Base-by-base conservation (phyloP, 2,113 vertebrate genomes). In the Galeopterus variegatus region DNA sequence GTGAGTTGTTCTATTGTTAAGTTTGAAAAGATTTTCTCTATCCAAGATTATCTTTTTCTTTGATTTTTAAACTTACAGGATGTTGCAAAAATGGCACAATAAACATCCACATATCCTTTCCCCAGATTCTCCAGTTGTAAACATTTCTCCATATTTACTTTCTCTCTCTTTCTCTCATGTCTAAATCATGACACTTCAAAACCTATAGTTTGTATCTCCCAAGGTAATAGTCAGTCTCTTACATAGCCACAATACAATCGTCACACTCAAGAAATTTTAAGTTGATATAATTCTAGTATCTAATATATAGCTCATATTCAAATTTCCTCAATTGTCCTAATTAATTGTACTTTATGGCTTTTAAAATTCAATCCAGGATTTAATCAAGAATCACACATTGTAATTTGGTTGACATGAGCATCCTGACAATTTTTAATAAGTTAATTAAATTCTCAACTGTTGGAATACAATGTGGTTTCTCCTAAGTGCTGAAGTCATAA, bases 361-460 rank as follows among this genome's bases (percentile, higher is more conserved):
- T 56, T 8, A 31, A 69, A 76, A 21, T 87, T 72, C 6, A 50
- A 14, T 41, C 2, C 19, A 72, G 11, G 24, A 52, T 64, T 26
- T 26, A 65, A 7, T 62, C 36, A 92, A 83, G 50, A 23, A 26
- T 92, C 23, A 88, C 26, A 70, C 17, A 23, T 84, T 82, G 2
- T 60, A 52, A 52, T 33, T 93, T 88, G 50, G 24, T 88, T 77
- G 14, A 28, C 33, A 19, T 48, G 3, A n/a, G 5, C 19, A 88
- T 86, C 33, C 48, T 90, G 45, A 94, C 62, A 56, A 8, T 77
- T 76, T 92, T 94, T 10, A 94, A 48, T 90, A 52, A 94, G 69
- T 77, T 90, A 23, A 81, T 88, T 58, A 60, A 62, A 75, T 86
- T 89, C 48, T 90, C 60, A 95, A 33, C 2, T 26, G 41, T 17